Evolutionary conservation across 2,113 vertebrate genomes (phyloP).

Genomic region (Conger conger): DNA sequence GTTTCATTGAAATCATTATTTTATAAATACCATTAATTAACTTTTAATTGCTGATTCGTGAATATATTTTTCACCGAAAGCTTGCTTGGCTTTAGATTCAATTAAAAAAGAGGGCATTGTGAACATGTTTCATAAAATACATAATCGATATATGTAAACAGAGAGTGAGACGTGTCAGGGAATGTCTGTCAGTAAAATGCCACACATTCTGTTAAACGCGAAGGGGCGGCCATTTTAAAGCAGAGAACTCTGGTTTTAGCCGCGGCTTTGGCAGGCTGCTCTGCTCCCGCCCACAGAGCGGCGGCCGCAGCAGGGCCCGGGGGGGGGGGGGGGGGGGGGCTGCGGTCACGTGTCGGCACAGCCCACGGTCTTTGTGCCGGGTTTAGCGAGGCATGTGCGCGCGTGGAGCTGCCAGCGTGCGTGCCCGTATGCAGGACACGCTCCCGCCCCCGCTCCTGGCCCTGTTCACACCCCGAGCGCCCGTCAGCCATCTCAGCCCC

Average conservation of each 20-base stretch:
- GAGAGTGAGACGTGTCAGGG: not conserved
- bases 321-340: not conserved
- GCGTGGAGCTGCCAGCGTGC: not conserved
- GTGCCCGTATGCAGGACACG: not conserved
- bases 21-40: not conserved
- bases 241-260: not conserved
- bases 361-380: constrained; percentile 1
- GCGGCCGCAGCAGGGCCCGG: not conserved
- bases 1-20: not conserved
- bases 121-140: not conserved
- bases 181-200: not conserved
- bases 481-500: not conserved
- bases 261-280: not conserved
- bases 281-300: not conserved
- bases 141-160: not conserved
- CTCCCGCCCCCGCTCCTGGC: constrained; percentile 4
- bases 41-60: not conserved
- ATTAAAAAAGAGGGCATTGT: not conserved
- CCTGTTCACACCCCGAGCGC: not conserved
- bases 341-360: not conserved
- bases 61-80: not conserved
- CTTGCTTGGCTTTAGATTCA: not conserved
- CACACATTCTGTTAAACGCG: not conserved
- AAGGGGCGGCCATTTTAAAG: not conserved
- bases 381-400: constrained; percentile 8